phyloP scores from a whole-genome alignment of 2,888 invertebrate species.

The Celastrina argiolus region DNA sequence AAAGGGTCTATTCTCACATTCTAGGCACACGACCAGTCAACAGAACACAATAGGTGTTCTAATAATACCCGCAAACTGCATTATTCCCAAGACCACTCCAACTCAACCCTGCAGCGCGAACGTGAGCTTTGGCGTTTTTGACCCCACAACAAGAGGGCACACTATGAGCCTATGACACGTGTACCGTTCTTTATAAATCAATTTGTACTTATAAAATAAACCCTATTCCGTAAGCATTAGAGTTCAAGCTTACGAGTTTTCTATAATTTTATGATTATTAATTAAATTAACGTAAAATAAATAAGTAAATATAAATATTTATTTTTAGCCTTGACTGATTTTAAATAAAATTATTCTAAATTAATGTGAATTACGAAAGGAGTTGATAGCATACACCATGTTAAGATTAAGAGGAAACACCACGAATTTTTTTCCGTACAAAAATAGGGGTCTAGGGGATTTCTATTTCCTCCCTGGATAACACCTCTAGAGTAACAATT shows the following conservation, averaged over 20 bases:
- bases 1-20: conserved; percentile 15
- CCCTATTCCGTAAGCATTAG: background rate
- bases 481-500: too few species aligned
- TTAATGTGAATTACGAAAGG: background rate
- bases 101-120: conserved; percentile 51
- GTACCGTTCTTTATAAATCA: conserved; percentile 27
- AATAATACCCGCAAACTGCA: conserved; percentile 49
- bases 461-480: too few species aligned
- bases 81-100: conserved; percentile 50
- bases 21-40: conserved; percentile 27
- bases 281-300: background rate
- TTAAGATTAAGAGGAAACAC: too few species aligned
- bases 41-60: conserved; percentile 43
- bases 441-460: too few species aligned
- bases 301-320: background rate
- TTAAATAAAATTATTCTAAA: background rate
- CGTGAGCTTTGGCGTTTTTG: conserved; percentile 66
- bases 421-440: too few species aligned
- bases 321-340: background rate
- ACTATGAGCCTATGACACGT: conserved; percentile 62
- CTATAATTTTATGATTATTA: background rate
- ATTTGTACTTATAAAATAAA: background rate
- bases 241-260: background rate
- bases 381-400: background rate
- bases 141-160: conserved; percentile 56